phyloP scores from a whole-genome alignment of 2,888 invertebrate genomes.

The Deilephila elpenor region DNA sequence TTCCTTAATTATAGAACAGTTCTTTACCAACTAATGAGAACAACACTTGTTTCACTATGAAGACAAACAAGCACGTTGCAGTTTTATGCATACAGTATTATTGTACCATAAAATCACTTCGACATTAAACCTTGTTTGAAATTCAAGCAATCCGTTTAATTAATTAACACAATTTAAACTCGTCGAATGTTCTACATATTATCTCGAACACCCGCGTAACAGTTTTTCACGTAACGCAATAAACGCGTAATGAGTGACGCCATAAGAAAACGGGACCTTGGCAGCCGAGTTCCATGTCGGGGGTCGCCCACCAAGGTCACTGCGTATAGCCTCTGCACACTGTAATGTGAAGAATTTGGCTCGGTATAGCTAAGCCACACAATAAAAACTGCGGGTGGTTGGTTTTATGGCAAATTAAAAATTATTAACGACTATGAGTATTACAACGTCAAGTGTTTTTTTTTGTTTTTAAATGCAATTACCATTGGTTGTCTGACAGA shows the following conservation, averaged over 20 bases:
- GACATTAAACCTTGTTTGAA: too few species aligned
- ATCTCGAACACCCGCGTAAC: background rate
- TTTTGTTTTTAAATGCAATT: too few species aligned
- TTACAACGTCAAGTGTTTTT: background rate
- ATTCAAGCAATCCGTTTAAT: too few species aligned
- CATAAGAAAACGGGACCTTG: constrained; percentile 10
- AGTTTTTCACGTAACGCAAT: background rate
- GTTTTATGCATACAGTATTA: too few species aligned
- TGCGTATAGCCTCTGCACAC: background rate
- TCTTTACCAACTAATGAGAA: too few species aligned
- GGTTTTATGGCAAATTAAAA: background rate
- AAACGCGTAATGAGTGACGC: constrained; percentile 8
- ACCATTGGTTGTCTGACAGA: too few species aligned
- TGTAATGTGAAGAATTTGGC: constrained; percentile 5
- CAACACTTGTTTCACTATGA: too few species aligned
- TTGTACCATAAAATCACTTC: too few species aligned
- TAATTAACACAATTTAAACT: too few species aligned
- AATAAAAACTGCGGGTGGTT: background rate
- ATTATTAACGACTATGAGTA: background rate
- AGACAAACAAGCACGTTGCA: too few species aligned
- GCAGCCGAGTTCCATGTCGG: background rate
- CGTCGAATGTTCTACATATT: background rate
- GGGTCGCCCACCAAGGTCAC: constrained; percentile 5
- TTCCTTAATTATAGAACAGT: too few species aligned
- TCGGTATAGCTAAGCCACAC: background rate